A percentile compares a stretch with the other conserved stretches of the same genome.
phyloP scores from a whole-genome alignment of 2,888 invertebrate species.

The Lymantria monacha region DNA sequence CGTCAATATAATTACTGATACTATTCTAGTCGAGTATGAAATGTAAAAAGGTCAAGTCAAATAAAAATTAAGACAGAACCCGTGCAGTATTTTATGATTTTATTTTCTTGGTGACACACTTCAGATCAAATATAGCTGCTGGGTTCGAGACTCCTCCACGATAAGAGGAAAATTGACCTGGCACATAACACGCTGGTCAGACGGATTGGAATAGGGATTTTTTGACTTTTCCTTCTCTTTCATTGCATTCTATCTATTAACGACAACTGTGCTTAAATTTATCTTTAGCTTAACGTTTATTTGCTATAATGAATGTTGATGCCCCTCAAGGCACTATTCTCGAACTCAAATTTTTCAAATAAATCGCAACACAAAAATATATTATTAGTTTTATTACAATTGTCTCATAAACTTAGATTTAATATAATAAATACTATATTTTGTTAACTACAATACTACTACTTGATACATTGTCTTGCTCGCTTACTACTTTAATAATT shows the following conservation, averaged over 20 bases:
- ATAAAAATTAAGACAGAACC: not conserved
- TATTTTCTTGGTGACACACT: too few relatives aligned
- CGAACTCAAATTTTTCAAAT: not conserved
- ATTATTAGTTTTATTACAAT: not conserved
- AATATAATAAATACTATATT: not conserved
- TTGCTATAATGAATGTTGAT: not conserved
- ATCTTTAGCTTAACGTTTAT: not conserved
- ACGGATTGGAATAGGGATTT: too few relatives aligned
- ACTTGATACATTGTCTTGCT: not conserved
- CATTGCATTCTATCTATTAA: too few relatives aligned
- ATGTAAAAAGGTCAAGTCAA: not conserved
- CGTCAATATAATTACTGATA: not conserved
- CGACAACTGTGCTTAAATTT: too few relatives aligned
- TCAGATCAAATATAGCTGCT: too few relatives aligned
- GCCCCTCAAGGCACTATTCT: not conserved
- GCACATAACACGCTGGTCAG: too few relatives aligned
- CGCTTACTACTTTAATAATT: not conserved
- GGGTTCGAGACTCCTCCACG: too few relatives aligned
- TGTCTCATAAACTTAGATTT: too few relatives aligned
- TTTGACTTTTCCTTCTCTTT: too few relatives aligned
- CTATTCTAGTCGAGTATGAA: not conserved
- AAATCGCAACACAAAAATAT: not conserved
- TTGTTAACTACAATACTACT: not conserved
- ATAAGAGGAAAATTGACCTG: too few relatives aligned
- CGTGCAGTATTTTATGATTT: not conserved